phyloP scores from a whole-genome alignment of 2,113 vertebrate species.

The Sylvia atricapilla region DNA sequence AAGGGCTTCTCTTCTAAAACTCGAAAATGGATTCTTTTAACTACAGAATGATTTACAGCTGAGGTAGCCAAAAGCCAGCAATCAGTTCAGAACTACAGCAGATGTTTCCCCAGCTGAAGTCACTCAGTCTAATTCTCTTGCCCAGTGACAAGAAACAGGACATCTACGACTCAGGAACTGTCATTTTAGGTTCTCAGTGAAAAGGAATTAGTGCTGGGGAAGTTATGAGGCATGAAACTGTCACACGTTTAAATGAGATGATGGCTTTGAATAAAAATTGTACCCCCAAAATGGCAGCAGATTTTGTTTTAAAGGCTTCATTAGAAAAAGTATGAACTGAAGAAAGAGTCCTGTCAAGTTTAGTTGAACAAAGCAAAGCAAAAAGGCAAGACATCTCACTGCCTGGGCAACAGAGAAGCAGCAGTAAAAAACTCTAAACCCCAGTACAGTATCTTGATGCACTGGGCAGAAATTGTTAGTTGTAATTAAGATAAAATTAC shows the following conservation, averaged over 20 bases:
- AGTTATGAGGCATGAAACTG: neutral
- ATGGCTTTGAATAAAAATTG: neutral
- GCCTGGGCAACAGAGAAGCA: neutral
- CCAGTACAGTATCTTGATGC: neutral
- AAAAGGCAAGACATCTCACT: neutral
- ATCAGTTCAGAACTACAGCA: neutral
- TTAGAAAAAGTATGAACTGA: neutral
- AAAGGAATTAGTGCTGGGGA: neutral
- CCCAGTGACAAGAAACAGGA: neutral
- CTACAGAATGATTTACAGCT: neutral
- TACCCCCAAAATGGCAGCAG: neutral
- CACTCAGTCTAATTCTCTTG: conserved; percentile 1
- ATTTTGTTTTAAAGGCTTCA: neutral
- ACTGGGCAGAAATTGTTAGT: neutral
- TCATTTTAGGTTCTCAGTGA: neutral
- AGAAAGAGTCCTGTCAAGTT: neutral
- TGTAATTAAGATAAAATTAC: neutral
- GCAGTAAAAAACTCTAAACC: neutral
- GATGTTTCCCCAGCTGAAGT: conserved; percentile 45
- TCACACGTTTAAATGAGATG: neutral
- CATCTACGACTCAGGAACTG: neutral
- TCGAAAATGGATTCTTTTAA: neutral
- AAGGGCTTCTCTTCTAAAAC: neutral
- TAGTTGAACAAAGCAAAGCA: neutral
- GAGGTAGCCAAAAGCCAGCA: neutral